These are phyloP conservation scores for Drosophila multiciliata DNA, from an alignment of 2,888 invertebrate species.

Conservation along the genomic window DNA sequence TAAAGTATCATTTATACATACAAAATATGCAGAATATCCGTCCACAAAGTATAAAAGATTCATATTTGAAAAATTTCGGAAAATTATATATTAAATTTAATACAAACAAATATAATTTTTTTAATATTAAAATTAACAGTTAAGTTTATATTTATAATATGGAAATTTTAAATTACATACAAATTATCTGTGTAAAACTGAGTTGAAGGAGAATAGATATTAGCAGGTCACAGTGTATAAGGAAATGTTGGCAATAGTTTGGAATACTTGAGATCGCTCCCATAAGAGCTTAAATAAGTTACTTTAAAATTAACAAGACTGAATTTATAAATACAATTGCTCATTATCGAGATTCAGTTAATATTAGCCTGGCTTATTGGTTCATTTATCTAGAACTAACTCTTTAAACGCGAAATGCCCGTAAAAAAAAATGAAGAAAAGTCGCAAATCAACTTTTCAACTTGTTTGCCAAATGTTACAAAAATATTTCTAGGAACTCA, in stretches of 20 bases:
- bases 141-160: background rate
- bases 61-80: background rate
- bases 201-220: too few relatives aligned
- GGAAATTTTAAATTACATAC: background rate
- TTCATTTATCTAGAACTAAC: background rate
- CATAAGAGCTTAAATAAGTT: background rate
- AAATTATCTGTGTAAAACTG: too few relatives aligned
- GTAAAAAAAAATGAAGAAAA: background rate
- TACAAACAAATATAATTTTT: background rate
- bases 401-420: background rate
- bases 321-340: background rate
- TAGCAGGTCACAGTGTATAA: background rate
- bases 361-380: background rate
- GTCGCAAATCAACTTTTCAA: background rate
- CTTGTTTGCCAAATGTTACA: slow-evolving; percentile 38
- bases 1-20: background rate
- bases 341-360: background rate
- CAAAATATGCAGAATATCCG: background rate
- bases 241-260: background rate
- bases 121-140: background rate
- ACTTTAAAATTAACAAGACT: background rate
- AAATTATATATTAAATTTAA: background rate
- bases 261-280: background rate
- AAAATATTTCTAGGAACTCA: slow-evolving; percentile 21
- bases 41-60: background rate